These are phyloP conservation scores for Aphidius colemani DNA, from an alignment of 2,888 invertebrate species.

Conservation along the genomic window DNA sequence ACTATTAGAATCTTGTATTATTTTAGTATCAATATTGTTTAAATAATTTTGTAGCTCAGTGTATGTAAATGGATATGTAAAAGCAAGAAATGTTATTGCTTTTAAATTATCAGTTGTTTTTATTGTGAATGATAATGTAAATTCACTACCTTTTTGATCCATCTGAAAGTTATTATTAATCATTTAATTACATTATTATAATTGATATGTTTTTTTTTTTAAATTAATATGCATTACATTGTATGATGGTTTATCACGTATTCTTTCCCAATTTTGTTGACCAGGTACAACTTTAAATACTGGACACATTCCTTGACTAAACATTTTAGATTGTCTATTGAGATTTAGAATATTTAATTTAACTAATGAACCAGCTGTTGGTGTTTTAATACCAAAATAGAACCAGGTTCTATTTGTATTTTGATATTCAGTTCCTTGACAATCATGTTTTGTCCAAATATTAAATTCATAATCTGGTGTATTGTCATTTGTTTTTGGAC, in stretches of 20 bases:
- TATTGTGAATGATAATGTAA: constrained; percentile 76
- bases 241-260: constrained; percentile 78
- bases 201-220: constrained; percentile 6
- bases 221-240: constrained; percentile 64
- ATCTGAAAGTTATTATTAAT: constrained; percentile 61
- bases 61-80: constrained; percentile 89
- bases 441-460: constrained; percentile 89
- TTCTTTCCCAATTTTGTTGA: constrained; percentile 81
- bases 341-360: constrained; percentile 85
- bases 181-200: neutral
- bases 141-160: constrained; percentile 69
- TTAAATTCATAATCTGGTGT: constrained; percentile 81
- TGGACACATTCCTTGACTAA: constrained; percentile 88
- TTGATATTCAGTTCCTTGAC: constrained; percentile 83
- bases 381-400: constrained; percentile 78
- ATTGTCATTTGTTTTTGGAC: constrained; percentile 54
- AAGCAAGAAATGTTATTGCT: constrained; percentile 83
- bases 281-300: constrained; percentile 78
- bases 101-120: constrained; percentile 72
- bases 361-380: constrained; percentile 65
- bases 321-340: constrained; percentile 89
- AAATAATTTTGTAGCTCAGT: constrained; percentile 78
- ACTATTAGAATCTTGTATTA: constrained; percentile 53
- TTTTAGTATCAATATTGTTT: constrained; percentile 69
- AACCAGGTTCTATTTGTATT: constrained; percentile 93